Percentiles rank a stretch among this genome's conserved stretches.
phyloP scores from a whole-genome alignment of 2,888 invertebrate species.

The Cerastis rubricosa region DNA sequence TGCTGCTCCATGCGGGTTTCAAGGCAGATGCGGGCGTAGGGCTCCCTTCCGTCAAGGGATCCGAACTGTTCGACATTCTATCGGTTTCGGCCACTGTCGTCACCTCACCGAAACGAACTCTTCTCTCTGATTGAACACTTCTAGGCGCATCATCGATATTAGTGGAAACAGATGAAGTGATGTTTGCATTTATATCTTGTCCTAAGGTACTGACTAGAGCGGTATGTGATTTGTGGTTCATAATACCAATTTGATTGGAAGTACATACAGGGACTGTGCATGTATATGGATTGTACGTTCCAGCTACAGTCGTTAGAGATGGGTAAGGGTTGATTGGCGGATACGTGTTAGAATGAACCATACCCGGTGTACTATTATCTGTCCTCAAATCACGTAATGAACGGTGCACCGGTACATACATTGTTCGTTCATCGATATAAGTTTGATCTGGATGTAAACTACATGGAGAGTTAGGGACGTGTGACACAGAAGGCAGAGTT shows the following conservation, averaged over 20 bases:
- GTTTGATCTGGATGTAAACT: slow-evolving; percentile 85
- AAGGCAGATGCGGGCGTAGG: slow-evolving; percentile 81
- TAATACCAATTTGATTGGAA: slow-evolving; percentile 75
- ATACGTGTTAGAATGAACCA: slow-evolving; percentile 87
- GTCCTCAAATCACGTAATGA: slow-evolving; percentile 83
- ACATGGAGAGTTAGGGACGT: slow-evolving; percentile 88
- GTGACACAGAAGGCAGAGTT: slow-evolving; percentile 86
- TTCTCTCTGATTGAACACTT: slow-evolving; percentile 87
- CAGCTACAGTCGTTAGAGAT: slow-evolving; percentile 87
- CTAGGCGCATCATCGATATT: slow-evolving; percentile 79
- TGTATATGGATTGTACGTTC: slow-evolving; percentile 87
- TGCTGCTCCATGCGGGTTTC: slow-evolving; percentile 90
- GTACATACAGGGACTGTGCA: slow-evolving; percentile 81
- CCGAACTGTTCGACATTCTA: slow-evolving; percentile 83
- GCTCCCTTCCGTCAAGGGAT: slow-evolving; percentile 82
- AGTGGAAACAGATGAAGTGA: slow-evolving; percentile 77
- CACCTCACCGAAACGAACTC: slow-evolving; percentile 89
- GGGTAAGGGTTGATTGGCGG: slow-evolving; percentile 88
- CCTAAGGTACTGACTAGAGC: slow-evolving; percentile 78
- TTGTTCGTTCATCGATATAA: slow-evolving; percentile 74
- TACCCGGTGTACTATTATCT: slow-evolving; percentile 77
- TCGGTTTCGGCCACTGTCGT: slow-evolving; percentile 84
- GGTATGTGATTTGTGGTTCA: slow-evolving; percentile 75
- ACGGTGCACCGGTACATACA: slow-evolving; percentile 75
- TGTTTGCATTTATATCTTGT: slow-evolving; percentile 84